Conservation (phyloP, 2,113 vertebrate genomes). For the Cygnus buccinator region DNA sequence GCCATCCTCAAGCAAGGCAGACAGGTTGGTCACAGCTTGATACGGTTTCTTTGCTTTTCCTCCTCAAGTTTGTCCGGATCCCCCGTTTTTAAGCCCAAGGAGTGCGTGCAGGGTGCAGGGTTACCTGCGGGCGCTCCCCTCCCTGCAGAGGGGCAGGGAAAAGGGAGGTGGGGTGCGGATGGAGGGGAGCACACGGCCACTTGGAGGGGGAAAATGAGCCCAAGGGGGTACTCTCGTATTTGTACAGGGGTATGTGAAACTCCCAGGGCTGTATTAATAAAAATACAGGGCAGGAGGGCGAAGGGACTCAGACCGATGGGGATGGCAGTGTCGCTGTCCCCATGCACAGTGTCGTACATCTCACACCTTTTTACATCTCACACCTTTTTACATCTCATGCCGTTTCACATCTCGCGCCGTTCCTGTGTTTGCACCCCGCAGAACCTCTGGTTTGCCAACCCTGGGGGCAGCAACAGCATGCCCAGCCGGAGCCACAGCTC, state of each 20-base stretch:
- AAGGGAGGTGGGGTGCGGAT: background rate
- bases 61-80: background rate
- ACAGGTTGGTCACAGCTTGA: constrained; percentile 81
- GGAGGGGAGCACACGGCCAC: background rate
- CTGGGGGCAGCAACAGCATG: constrained; percentile 97
- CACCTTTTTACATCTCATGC: background rate
- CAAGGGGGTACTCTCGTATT: background rate
- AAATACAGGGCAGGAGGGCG: background rate
- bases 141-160: constrained; percentile 43
- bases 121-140: constrained; percentile 79
- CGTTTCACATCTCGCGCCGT: background rate
- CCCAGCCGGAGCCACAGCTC: constrained; percentile 97
- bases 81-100: background rate
- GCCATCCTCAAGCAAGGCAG: constrained; percentile 92
- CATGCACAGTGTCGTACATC: background rate
- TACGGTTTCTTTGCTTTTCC: background rate
- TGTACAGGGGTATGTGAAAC: background rate
- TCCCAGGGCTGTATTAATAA: background rate
- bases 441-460: constrained; percentile 99
- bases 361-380: background rate
- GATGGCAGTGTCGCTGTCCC: background rate
- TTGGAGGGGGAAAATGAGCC: background rate
- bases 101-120: constrained; percentile 74
- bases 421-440: constrained; percentile 52
- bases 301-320: background rate